A percentile compares a stretch with the other conserved stretches of the same genome.
phyloP scores from a whole-genome alignment of 2,888 invertebrate genomes.

The Bimastos eiseni region DNA sequence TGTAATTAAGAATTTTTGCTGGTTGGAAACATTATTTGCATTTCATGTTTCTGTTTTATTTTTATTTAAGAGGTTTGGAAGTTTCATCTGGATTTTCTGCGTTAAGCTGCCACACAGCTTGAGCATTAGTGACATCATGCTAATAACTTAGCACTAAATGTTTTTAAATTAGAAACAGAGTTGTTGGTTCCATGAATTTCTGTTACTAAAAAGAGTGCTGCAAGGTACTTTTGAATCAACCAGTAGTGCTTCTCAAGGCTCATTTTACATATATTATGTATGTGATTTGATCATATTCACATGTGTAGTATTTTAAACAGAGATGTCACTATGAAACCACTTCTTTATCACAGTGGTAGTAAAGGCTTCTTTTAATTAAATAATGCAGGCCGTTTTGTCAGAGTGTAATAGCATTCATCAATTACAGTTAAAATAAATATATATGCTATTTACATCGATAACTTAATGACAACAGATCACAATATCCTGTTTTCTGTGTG shows the following conservation, averaged over 20 bases:
- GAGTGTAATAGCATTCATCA: not conserved
- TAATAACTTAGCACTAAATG: no score
- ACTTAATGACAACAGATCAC: not conserved
- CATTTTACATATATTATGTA: no score
- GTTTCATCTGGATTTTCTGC: not conserved
- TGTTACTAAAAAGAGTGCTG: no score
- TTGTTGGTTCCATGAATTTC: no score
- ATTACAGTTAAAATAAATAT: not conserved
- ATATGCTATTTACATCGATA: not conserved
- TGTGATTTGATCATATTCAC: no score
- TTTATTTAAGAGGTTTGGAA: not conserved
- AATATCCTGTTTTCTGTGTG: not conserved
- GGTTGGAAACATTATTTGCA: not conserved
- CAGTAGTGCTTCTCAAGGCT: no score
- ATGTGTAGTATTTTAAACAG: not conserved
- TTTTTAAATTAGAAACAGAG: no score
- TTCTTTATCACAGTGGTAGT: not conserved
- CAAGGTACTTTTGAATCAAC: no score
- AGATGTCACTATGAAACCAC: not conserved
- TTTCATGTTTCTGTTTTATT: not conserved
- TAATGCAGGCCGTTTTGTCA: not conserved
- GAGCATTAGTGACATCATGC: no score
- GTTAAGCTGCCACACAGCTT: no score
- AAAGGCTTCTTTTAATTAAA: not conserved
- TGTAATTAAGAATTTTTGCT: not conserved